Evolutionary conservation across 2,888 invertebrate species (phyloP), one percentile per base, ranked within the genome.

Genomic region (Acleris cristana): DNA sequence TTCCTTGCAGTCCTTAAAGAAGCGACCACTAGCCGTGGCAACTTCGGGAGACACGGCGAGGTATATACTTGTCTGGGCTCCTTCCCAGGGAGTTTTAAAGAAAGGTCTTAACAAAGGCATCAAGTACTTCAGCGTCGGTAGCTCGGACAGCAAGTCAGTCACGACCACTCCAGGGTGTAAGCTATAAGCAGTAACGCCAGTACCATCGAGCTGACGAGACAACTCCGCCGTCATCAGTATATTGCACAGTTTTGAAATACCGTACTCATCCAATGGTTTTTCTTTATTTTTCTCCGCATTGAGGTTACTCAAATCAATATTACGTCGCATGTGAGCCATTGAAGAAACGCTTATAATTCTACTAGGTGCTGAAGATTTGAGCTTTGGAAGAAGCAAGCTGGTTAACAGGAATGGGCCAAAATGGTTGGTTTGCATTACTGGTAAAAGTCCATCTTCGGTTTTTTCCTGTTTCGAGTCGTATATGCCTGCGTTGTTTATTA

Each of bases 151-250:
- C 8, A 58, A 96, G 44, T 95, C 95, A 0, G 96, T 96, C 74
- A 95, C 94, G 49, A 97, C 95, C 85, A 95, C 93, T 34, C 98
- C 98, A 0, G 98, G 98, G 88, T 97, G 97, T 62, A 97, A 88
- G 76, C 95, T 95, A 81, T 97, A 97, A 0, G 94, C 95, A 0
- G 96, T 96, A 0, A 97, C 95, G 21, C 94, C 94, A 2, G 95
- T 94, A 3, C 95, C 95, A 79, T 95, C 93, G 60, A 97, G 83
- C 63, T 94, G 93, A 64, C 94, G 92, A 4, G 95, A 95, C 70
- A 97, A 84, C 85, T 97, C 97, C 34, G 94, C 82, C 0, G 96
- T 95, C 79, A 96, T 96, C 65, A 95, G 94, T 70, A 97, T 94
- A 76, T 96, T 96, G 54, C 95, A 96, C 72, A 95, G 94, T 81